These are phyloP conservation scores for Datnioides undecimradiatus DNA, from an alignment of 2,113 vertebrate species.

Conservation along the genomic window DNA sequence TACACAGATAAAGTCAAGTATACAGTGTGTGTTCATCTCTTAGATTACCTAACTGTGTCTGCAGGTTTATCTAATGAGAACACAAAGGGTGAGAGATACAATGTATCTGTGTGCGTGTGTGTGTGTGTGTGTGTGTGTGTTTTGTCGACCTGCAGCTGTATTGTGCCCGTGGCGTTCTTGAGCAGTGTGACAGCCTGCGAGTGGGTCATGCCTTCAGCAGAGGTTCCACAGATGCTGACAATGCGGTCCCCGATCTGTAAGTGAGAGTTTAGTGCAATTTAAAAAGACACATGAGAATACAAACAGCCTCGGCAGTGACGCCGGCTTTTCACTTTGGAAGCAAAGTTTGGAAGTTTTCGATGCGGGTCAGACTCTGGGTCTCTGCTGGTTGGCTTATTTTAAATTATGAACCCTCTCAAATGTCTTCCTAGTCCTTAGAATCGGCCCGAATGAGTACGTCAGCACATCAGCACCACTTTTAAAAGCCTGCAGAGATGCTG, in stretches of 20 bases:
- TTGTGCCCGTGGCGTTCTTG: slow-evolving; percentile 90
- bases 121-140: not conserved
- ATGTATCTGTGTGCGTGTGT: not conserved
- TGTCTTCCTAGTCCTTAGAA: not conserved
- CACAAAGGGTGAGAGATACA: not conserved
- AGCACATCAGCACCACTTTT: not conserved
- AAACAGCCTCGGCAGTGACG: not conserved
- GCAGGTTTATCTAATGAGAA: slow-evolving; percentile 1
- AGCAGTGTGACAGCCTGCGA: slow-evolving; percentile 92
- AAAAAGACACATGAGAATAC: not conserved
- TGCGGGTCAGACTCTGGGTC: not conserved
- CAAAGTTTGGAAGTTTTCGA: not conserved
- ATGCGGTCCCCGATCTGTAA: slow-evolving; percentile 95
- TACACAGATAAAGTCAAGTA: slow-evolving; percentile 23
- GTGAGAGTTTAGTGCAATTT: not conserved
- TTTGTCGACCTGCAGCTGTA: slow-evolving; percentile 91
- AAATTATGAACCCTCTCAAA: not conserved
- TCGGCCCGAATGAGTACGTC: not conserved
- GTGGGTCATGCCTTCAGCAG: slow-evolving; percentile 94
- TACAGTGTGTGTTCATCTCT: not conserved
- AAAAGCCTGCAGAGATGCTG: not conserved
- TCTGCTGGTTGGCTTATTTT: not conserved
- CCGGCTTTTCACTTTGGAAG: too few species aligned
- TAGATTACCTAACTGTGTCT: slow-evolving; percentile 21
- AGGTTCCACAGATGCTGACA: slow-evolving; percentile 91